These are phyloP conservation scores for Pseudorectes ferrugineus DNA, from an alignment of 2,113 vertebrate species.

Conservation along the genomic window DNA sequence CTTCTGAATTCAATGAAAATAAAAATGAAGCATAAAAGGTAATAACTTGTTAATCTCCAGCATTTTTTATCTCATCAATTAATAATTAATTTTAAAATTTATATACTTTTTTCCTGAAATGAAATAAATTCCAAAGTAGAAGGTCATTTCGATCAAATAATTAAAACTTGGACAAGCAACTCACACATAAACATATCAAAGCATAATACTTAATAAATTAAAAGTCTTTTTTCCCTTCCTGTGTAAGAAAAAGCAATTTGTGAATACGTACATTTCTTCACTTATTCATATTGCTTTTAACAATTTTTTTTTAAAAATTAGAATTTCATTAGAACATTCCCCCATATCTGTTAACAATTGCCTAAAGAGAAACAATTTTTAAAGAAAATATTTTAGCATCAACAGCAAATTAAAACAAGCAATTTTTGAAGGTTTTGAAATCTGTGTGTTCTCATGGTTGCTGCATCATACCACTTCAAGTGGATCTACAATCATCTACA, in stretches of 20 bases:
- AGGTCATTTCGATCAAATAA: neutral
- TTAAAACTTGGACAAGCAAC: neutral
- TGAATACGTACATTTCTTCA: neutral
- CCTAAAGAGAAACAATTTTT: neutral
- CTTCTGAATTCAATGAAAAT: neutral
- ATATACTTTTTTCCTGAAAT: neutral
- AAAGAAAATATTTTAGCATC: neutral
- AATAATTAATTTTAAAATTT: neutral
- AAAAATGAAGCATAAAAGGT: neutral
- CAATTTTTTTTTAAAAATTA: neutral
- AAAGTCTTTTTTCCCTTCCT: neutral
- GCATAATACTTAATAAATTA: neutral
- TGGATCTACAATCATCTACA: neutral
- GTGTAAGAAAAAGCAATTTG: neutral
- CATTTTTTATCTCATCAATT: neutral
- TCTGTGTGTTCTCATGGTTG: neutral
- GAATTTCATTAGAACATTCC: neutral
- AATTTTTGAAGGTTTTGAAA: neutral
- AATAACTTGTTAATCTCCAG: neutral
- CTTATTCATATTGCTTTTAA: neutral
- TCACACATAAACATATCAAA: neutral
- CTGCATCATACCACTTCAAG: neutral
- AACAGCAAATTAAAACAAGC: neutral
- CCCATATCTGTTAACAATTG: fast-evolving
- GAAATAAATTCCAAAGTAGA: neutral